These are phyloP conservation scores for Pseudobourletiella spinata DNA, from an alignment of 1,140 invertebrate genomes.

Conservation along the genomic window DNA sequence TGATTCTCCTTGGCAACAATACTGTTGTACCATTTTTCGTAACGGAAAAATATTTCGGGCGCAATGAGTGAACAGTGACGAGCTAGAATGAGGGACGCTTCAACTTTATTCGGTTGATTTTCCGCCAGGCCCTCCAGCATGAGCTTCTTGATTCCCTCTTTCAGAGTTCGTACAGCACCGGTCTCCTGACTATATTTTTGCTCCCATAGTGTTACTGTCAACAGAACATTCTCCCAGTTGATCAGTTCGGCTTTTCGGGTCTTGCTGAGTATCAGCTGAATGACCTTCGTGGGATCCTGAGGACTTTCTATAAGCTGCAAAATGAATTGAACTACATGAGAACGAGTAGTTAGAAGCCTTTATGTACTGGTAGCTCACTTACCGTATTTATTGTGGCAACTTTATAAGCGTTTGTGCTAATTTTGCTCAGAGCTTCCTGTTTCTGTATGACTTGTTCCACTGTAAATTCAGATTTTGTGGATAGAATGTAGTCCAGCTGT, in stretches of 20 bases:
- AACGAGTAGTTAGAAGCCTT: neutral
- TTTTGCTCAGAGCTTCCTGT: constrained; percentile 16
- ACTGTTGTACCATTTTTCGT: constrained; percentile 32
- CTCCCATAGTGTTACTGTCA: constrained; percentile 13
- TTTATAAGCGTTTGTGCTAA: neutral
- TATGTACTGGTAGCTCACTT: neutral
- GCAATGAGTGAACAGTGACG: constrained; percentile 31
- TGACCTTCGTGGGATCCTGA: neutral
- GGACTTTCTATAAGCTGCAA: constrained; percentile 3
- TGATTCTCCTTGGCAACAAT: constrained; percentile 19
- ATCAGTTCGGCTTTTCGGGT: neutral
- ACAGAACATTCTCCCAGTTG: constrained; percentile 28
- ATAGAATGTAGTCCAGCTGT: constrained; percentile 9
- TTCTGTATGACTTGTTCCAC: constrained; percentile 11
- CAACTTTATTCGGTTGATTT: constrained; percentile 10
- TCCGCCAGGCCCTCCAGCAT: constrained; percentile 17
- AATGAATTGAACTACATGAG: neutral
- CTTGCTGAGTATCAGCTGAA: neutral
- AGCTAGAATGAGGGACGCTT: constrained; percentile 28
- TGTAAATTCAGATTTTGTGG: neutral
- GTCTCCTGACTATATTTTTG: neutral
- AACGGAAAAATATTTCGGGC: constrained; percentile 20
- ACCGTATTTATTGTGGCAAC: neutral
- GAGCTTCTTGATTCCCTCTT: constrained; percentile 19
- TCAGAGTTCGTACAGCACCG: constrained; percentile 12